These are phyloP conservation scores for Peromyscus aztecus DNA, from an alignment of 2,797 vertebrate species.

Conservation along the genomic window DNA sequence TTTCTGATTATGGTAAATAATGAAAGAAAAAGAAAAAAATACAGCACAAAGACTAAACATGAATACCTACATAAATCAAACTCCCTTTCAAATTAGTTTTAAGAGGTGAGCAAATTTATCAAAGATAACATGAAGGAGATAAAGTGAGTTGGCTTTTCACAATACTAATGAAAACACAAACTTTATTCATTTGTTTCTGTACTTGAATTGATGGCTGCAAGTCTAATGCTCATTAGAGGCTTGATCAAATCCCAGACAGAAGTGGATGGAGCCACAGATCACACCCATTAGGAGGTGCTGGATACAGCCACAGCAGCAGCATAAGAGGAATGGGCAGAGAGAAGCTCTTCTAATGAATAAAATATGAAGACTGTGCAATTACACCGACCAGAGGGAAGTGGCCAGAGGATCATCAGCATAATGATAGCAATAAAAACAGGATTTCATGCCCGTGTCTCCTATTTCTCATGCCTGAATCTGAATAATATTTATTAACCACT, in stretches of 20 bases:
- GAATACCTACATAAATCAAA: not conserved
- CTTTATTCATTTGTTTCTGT: constrained; percentile 17
- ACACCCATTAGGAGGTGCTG: not conserved
- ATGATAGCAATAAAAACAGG: constrained; percentile 67
- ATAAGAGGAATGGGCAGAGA: not conserved
- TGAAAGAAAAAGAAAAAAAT: not conserved
- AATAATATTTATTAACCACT: constrained; percentile 72
- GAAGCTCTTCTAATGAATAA: constrained; percentile 69
- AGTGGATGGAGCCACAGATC: constrained; percentile 23
- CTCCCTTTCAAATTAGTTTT: constrained; percentile 8
- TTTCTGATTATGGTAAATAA: not conserved
- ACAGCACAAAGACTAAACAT: not conserved
- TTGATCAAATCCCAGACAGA: not conserved
- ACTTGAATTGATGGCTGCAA: constrained; percentile 8
- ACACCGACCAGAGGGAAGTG: constrained; percentile 57
- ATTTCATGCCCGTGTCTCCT: constrained; percentile 58
- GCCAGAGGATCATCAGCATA: constrained; percentile 68
- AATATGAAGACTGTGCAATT: constrained; percentile 75
- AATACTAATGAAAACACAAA: constrained; percentile 56
- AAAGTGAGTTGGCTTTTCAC: constrained; percentile 23
- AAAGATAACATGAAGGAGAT: constrained; percentile 16
- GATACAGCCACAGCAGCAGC: not conserved
- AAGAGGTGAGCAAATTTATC: not conserved
- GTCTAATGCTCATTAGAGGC: constrained; percentile 19
- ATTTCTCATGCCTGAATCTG: constrained; percentile 46